phyloP scores from a whole-genome alignment of 2,888 invertebrate genomes.

The Stenurella melanura region DNA sequence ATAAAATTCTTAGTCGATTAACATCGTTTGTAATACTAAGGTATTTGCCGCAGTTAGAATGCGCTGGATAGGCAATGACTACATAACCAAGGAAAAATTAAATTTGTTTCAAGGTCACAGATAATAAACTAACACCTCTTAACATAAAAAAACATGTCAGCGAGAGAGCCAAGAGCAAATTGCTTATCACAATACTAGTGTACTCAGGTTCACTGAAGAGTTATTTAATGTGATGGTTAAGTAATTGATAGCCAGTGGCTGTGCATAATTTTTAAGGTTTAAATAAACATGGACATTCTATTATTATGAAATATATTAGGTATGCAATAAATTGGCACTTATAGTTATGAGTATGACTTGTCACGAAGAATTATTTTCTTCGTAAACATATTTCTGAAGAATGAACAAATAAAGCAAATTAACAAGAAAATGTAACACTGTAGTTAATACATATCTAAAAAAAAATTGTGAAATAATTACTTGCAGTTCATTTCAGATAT shows the following conservation, averaged over 20 bases:
- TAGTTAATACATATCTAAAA: too few species aligned
- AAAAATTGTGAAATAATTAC: too few species aligned
- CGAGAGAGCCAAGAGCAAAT: background rate
- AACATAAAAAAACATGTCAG: background rate
- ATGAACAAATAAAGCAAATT: background rate
- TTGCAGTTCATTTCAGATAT: too few species aligned
- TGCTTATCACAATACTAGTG: background rate
- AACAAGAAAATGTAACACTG: background rate
- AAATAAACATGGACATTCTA: conserved; percentile 43
- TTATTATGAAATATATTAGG: conserved; percentile 31
- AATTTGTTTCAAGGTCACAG: too few species aligned
- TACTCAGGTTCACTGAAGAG: conserved; percentile 17
- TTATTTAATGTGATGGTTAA: conserved; percentile 38
- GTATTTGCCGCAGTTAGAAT: too few species aligned
- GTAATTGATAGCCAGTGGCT: conserved; percentile 44
- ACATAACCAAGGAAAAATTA: too few species aligned
- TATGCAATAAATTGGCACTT: conserved; percentile 33
- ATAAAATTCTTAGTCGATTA: too few species aligned
- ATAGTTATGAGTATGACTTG: conserved; percentile 32
- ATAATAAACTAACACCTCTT: too few species aligned
- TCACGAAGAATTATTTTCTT: conserved; percentile 20
- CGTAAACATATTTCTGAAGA: background rate
- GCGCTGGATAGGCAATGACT: too few species aligned
- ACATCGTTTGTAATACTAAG: too few species aligned
- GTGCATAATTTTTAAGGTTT: conserved; percentile 35